Evolutionary conservation across 2,113 vertebrate genomes (phyloP).

Genomic region (Psophia crepitans): DNA sequence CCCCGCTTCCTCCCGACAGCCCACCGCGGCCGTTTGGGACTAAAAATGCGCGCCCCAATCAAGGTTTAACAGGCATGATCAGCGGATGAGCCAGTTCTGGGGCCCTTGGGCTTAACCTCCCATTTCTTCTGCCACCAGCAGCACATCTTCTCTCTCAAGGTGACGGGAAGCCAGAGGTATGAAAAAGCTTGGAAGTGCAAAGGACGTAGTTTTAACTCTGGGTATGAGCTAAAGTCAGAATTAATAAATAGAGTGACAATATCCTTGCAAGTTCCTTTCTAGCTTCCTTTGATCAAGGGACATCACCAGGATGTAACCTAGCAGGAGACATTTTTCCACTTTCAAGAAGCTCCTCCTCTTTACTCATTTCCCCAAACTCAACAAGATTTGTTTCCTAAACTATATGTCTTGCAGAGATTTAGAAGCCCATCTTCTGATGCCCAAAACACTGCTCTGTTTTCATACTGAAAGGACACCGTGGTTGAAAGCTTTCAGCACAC

Average conservation of each 20-base stretch:
- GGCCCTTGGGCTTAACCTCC: not conserved
- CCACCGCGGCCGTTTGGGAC: not conserved
- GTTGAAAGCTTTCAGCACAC: not conserved
- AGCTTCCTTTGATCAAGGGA: not conserved
- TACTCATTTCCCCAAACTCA: not conserved
- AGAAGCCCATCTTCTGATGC: not conserved
- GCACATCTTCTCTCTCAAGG: not conserved
- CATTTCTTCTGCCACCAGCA: not conserved
- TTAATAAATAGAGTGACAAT: not conserved
- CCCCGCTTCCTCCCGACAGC: not conserved
- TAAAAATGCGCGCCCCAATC: not conserved
- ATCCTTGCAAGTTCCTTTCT: not conserved
- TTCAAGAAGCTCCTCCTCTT: not conserved
- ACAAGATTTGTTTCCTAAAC: not conserved
- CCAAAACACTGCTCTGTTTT: not conserved
- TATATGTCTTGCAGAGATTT: not conserved
- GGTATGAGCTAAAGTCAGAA: not conserved
- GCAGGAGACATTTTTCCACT: no score
- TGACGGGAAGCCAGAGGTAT: fast-evolving
- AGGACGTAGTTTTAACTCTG: not conserved
- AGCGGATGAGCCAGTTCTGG: not conserved
- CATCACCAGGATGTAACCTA: not conserved
- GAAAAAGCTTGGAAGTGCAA: not conserved
- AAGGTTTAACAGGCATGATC: not conserved
- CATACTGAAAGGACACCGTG: not conserved